Conservation (phyloP, 2,888 invertebrate species). For the Hirtodrosophila confusa region DNA sequence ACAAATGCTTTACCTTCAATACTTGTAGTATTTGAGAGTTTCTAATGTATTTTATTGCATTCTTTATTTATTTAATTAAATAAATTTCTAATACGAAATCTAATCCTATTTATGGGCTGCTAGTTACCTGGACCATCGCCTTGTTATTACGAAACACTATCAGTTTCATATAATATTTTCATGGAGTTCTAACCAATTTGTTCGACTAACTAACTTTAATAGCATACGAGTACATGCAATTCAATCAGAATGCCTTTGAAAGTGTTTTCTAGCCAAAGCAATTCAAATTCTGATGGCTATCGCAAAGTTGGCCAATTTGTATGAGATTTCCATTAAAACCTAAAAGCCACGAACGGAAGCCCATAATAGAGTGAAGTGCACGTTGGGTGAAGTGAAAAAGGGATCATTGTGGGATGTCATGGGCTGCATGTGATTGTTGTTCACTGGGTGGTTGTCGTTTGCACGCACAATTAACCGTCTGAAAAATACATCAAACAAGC, state of each 20-base stretch:
- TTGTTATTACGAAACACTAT: no score
- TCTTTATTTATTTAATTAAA: background rate
- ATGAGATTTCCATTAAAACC: slow-evolving; percentile 16
- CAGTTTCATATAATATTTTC: no score
- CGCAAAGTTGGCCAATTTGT: slow-evolving; percentile 17
- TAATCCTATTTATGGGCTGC: no score
- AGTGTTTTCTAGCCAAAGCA: background rate
- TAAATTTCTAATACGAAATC: no score
- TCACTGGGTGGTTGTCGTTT: slow-evolving; percentile 31
- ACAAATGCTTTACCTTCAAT: background rate
- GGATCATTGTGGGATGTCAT: background rate
- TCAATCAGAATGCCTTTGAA: slow-evolving; percentile 2
- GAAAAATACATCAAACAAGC: slow-evolving; percentile 48
- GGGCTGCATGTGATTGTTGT: slow-evolving; percentile 6
- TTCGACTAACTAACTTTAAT: no score
- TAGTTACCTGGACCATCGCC: no score
- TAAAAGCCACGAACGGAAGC: slow-evolving; percentile 1
- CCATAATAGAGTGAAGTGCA: slow-evolving; percentile 11
- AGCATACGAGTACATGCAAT: background rate
- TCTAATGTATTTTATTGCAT: no score
- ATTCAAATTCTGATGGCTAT: slow-evolving; percentile 6
- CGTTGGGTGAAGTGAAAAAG: slow-evolving; percentile 8
- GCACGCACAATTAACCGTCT: slow-evolving; percentile 64
- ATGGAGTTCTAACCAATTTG: no score
- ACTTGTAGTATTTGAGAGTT: no score